phyloP scores from a whole-genome alignment of 2,113 vertebrate species.

The Podarcis cretensis region DNA sequence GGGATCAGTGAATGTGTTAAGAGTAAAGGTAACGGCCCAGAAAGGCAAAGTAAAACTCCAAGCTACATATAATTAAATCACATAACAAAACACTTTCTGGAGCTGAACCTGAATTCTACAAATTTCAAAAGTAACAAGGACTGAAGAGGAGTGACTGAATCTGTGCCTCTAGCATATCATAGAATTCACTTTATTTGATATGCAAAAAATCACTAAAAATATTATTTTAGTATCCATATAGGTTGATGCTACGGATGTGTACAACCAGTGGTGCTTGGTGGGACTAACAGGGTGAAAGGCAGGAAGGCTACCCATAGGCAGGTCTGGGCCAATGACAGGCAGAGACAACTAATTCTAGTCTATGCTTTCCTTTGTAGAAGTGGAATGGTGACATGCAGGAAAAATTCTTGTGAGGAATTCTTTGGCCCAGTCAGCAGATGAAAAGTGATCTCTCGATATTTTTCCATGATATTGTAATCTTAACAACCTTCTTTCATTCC shows the following conservation, averaged over 20 bases:
- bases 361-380: neutral
- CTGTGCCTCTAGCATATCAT: neutral
- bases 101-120: neutral
- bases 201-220: no score
- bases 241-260: neutral
- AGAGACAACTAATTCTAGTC: no score
- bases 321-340: no score
- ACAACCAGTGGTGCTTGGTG: neutral
- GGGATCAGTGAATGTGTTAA: neutral
- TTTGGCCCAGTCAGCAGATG: neutral
- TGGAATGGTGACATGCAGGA: neutral
- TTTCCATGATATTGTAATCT: neutral
- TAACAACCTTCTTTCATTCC: constrained; percentile 3
- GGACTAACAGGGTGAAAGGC: neutral
- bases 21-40: neutral
- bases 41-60: neutral
- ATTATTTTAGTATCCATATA: neutral
- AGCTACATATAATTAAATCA: neutral
- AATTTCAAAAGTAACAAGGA: neutral
- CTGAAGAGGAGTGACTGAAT: neutral
- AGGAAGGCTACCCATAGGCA: no score
- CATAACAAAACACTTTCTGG: neutral
- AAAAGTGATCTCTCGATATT: neutral
- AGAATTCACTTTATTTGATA: neutral
- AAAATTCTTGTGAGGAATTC: neutral